These are phyloP conservation scores for Drosophila ironensis DNA, from an alignment of 1,140 invertebrate genomes.

Conservation along the genomic window DNA sequence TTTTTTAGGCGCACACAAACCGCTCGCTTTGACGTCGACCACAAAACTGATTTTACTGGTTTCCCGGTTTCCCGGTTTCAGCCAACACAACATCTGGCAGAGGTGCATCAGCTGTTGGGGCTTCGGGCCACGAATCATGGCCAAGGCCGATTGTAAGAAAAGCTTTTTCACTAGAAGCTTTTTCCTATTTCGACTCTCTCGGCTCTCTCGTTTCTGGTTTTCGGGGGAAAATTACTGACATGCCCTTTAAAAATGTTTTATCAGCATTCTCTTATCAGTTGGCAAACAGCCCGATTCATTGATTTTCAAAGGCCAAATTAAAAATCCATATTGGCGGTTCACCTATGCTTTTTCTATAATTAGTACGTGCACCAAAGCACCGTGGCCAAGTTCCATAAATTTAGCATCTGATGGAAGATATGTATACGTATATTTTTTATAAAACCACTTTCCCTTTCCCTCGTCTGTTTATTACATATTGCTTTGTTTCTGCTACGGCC, in stretches of 20 bases:
- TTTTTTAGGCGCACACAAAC: constrained; percentile 15
- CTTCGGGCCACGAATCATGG: constrained; percentile 32
- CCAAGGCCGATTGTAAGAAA: constrained; percentile 55
- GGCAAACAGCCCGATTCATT: constrained; percentile 29
- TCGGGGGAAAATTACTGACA: constrained; percentile 8
- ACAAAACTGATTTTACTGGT: constrained; percentile 42
- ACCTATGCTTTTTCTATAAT: constrained; percentile 55
- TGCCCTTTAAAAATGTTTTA: constrained; percentile 28
- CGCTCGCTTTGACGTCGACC: constrained; percentile 38
- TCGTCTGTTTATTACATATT: neutral
- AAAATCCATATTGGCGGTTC: constrained; percentile 55
- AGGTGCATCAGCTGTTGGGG: constrained; percentile 36
- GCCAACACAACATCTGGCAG: constrained; percentile 16
- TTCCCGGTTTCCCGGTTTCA: too few relatives aligned
- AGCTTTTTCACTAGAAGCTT: constrained; percentile 31
- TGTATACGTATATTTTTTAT: constrained; percentile 1
- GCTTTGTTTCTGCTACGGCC: neutral
- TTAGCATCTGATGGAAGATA: constrained; percentile 2
- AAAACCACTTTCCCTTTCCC: constrained; percentile 63
- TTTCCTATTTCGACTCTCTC: neutral
- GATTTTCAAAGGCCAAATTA: constrained; percentile 42
- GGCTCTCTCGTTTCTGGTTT: neutral
- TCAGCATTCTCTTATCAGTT: constrained; percentile 59
- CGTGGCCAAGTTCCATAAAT: constrained; percentile 24
- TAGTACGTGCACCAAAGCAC: constrained; percentile 21